Conservation (phyloP, 2,797 vertebrate species). For the Tragelaphus oryx region DNA sequence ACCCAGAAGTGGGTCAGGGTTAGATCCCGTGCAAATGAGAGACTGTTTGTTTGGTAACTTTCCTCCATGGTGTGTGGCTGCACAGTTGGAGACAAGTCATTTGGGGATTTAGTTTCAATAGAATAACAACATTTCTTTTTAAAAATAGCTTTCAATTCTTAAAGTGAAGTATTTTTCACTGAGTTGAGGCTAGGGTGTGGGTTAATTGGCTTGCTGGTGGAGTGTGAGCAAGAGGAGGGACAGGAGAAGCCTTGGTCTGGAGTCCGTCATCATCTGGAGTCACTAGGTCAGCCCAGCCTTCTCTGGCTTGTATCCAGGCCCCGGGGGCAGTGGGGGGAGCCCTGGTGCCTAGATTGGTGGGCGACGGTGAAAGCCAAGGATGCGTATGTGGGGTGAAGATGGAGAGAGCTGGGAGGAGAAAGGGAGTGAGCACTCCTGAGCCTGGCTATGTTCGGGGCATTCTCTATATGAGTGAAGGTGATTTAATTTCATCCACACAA, state of each 20-base stretch:
- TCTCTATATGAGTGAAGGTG: too few species aligned
- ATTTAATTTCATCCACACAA: neutral
- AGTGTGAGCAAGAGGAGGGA: fast-evolving
- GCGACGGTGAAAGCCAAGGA: fast-evolving
- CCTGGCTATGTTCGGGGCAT: fast-evolving
- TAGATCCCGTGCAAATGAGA: conserved; percentile 8
- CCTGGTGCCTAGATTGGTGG: neutral
- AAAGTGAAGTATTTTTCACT: neutral
- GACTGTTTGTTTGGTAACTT: conserved; percentile 3
- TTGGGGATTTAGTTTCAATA: neutral
- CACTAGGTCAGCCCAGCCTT: fast-evolving
- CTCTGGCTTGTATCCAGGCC: neutral
- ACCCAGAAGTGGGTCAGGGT: conserved; percentile 53
- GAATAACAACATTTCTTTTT: conserved; percentile 1
- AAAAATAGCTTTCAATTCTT: neutral
- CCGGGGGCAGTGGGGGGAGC: neutral
- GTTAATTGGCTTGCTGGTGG: fast-evolving
- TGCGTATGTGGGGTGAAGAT: fast-evolving
- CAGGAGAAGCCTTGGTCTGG: neutral
- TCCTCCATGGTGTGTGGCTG: neutral
- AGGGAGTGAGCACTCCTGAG: fast-evolving
- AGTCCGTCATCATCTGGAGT: neutral
- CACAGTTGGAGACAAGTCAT: neutral
- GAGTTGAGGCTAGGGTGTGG: neutral
- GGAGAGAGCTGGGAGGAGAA: neutral